Evolutionary conservation across 2,113 vertebrate genomes (phyloP).

Genomic region (Damaliscus lunatus): DNA sequence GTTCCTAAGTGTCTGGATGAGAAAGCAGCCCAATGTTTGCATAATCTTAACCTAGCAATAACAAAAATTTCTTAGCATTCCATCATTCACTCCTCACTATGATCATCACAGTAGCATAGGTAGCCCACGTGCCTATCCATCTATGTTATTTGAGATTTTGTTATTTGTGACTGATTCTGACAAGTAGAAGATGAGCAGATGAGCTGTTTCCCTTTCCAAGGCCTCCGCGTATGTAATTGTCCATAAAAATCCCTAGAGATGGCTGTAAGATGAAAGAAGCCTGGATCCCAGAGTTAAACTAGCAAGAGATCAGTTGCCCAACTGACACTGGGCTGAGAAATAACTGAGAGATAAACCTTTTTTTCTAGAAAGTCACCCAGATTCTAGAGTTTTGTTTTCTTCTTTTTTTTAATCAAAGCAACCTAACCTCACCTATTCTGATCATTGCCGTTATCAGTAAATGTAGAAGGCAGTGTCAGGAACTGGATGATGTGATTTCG

Average conservation of each 20-base stretch:
- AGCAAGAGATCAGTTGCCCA: background rate
- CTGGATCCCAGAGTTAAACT: background rate
- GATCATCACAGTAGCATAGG: background rate
- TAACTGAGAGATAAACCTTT: background rate
- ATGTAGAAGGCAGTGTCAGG: background rate
- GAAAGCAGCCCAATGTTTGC: background rate
- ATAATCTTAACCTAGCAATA: background rate
- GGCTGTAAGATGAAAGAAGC: background rate
- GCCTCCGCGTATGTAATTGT: background rate
- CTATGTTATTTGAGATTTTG: background rate
- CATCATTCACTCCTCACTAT: background rate
- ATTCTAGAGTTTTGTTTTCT: background rate
- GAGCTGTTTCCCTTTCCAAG: background rate
- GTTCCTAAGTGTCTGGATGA: background rate
- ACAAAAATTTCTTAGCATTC: background rate
- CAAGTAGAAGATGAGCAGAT: background rate
- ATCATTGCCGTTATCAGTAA: background rate
- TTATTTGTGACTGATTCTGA: background rate
- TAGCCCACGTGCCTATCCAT: background rate
- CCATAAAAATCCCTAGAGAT: background rate
- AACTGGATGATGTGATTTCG: background rate
- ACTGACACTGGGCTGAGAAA: background rate
- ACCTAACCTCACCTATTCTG: background rate
- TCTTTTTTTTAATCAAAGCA: background rate
- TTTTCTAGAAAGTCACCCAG: background rate